Conservation (phyloP, 2,888 invertebrate species). For the Phengaris arion region DNA sequence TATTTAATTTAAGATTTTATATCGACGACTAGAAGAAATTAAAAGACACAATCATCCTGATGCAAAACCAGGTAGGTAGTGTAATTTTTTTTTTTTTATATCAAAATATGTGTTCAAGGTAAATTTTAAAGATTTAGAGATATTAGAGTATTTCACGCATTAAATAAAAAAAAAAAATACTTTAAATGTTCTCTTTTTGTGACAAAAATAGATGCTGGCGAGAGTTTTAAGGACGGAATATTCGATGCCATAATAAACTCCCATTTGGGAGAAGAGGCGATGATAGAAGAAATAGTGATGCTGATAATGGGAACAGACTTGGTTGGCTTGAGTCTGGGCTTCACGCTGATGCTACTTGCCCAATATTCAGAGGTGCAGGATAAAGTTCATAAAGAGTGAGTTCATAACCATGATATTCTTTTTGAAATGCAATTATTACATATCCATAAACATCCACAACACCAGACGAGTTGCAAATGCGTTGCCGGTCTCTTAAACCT, state of each 20-base stretch:
- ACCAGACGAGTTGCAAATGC: no score
- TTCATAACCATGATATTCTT: neutral
- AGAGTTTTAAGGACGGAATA: neutral
- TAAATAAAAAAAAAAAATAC: no score
- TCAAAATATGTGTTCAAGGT: no score
- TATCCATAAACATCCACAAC: no score
- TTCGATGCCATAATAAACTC: conserved; percentile 8
- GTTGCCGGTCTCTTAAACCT: no score
- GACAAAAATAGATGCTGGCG: neutral
- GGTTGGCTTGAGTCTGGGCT: neutral
- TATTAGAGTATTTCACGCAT: no score
- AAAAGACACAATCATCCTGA: neutral
- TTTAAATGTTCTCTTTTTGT: neutral
- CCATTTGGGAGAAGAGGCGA: neutral
- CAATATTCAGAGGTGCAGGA: neutral
- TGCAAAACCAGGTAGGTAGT: neutral
- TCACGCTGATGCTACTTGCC: conserved; percentile 6
- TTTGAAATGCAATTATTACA: no score
- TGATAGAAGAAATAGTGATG: neutral
- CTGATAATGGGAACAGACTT: neutral
- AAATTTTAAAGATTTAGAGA: no score
- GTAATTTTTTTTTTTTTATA: no score
- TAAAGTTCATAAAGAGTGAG: conserved; percentile 1
- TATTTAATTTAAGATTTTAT: neutral
- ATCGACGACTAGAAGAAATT: neutral